These are phyloP conservation scores for Rhagonycha lutea DNA, from an alignment of 2,888 invertebrate genomes.

Conservation along the genomic window DNA sequence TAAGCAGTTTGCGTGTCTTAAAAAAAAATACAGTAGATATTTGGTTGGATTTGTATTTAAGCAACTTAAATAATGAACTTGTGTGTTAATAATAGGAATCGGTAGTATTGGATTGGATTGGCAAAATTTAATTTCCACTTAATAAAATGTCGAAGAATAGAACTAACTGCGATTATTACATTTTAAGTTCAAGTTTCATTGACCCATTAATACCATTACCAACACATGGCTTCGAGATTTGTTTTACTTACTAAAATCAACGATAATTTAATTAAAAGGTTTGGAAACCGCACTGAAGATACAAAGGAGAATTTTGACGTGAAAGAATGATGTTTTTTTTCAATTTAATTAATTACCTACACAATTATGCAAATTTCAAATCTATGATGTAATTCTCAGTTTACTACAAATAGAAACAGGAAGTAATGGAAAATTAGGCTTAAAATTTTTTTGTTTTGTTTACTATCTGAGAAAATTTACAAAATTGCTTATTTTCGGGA, in stretches of 20 bases:
- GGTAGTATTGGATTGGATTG: background rate
- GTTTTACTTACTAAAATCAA: background rate
- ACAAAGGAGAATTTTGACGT: background rate
- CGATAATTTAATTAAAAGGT: background rate
- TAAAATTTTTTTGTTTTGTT: too few relatives aligned
- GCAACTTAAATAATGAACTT: background rate
- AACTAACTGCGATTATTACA: background rate
- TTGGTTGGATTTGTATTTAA: background rate
- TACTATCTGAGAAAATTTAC: too few relatives aligned
- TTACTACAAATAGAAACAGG: background rate
- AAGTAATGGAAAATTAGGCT: background rate
- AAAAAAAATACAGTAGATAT: conserved; percentile 1
- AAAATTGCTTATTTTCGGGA: too few relatives aligned
- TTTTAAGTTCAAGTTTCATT: background rate
- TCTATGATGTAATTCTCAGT: background rate
- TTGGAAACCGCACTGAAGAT: background rate
- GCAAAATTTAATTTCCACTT: background rate
- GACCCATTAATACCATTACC: background rate
- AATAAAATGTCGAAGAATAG: background rate
- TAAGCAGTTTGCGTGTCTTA: conserved; percentile 22
- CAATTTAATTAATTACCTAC: background rate
- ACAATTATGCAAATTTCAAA: background rate
- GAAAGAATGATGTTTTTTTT: background rate
- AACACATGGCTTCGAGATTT: background rate
- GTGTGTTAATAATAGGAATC: background rate